Base-by-base conservation (phyloP, 2,113 vertebrate genomes). In the Tupaia chinensis region DNA sequence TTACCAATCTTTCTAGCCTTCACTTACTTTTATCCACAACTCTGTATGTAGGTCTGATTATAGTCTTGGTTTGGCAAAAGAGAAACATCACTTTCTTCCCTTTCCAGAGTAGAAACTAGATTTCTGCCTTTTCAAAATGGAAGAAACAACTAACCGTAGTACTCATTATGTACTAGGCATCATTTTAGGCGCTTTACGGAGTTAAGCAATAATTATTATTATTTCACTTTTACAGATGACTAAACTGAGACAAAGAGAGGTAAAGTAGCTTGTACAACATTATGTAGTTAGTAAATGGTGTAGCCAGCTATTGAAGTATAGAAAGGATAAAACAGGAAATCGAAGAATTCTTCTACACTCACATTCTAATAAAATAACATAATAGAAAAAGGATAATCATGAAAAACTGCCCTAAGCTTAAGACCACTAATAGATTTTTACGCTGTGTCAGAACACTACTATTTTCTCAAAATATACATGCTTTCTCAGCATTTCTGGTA, bases 391-490 rank as follows among this genome's bases (percentile, higher is more conserved):
- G 4, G 10, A 68, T 90, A 81, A 63, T 70, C 16, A 81, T 86
- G 2, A 44, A 73, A 80, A 84, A 76, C 23, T 27, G 15, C 27
- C 44, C 44, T 44, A 44, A 76, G 63, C 4, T 58, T 60, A 77
- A 73, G 1, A 82, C 56, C 20, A 61, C 54, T 76, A 58, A 81
- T 60, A 79, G 79, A 32, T 63, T 27, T 85, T 88, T 72, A 72
- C 2, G 27, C 58, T 82, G 22, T 82, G 15, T 61, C 4, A 82
- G 19, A 5, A 77, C 9, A 58, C 7, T 60, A 58, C 12, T 23
- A 66, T 34, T 80, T 96, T 82, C 5, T 89, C 70, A 68, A 83
- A 96, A 69, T 60, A 92, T 54, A 22, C 54, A 32, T 54, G 44
- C 56, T 68, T 58, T 80, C 61, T 69, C 25, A 74, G 11, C 5